phyloP scores from a whole-genome alignment of 2,797 vertebrate genomes.

The Lacerta agilis region DNA sequence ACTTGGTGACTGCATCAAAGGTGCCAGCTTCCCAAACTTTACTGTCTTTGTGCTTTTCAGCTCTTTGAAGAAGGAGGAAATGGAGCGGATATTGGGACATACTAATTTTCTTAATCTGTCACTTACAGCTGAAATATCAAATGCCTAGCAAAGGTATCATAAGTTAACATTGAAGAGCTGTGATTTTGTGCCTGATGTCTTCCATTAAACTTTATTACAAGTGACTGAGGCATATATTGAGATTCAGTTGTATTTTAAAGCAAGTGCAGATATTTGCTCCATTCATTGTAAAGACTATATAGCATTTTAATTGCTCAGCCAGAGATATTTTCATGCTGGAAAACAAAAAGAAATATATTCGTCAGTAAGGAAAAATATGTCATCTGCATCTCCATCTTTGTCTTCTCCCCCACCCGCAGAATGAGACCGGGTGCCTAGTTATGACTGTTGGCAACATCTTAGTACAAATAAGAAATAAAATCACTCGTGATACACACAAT shows the following conservation, averaged over 20 bases:
- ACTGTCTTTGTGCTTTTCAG: conserved; percentile 3
- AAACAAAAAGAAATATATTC: not conserved
- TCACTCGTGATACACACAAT: not conserved
- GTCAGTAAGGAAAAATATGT: too few species aligned
- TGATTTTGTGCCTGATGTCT: conserved; percentile 38
- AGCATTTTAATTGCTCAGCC: conserved; percentile 48
- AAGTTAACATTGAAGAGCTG: conserved; percentile 26
- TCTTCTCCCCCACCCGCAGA: not conserved
- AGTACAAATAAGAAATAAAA: conserved; percentile 3
- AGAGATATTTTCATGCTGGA: not conserved
- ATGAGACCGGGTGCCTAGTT: not conserved
- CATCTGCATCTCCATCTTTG: too few species aligned
- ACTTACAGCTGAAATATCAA: conserved; percentile 54
- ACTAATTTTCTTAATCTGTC: conserved; percentile 35
- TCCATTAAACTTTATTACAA: conserved; percentile 34
- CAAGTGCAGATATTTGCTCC: conserved; percentile 54
- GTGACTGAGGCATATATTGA: conserved; percentile 67
- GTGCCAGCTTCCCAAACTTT: conserved; percentile 25
- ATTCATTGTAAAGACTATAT: conserved; percentile 53
- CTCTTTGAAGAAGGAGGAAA: conserved; percentile 20
- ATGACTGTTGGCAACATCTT: not conserved
- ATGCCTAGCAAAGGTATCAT: conserved; percentile 17
- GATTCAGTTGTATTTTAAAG: conserved; percentile 54
- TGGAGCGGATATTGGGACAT: not conserved
- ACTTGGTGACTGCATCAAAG: conserved; percentile 36